Percentiles rank a stretch among this genome's conserved stretches.
These are phyloP conservation scores for Patiria miniata DNA, from an alignment of 35 echinoderm and acorn worm genomes.

Conservation along the genomic window DNA sequence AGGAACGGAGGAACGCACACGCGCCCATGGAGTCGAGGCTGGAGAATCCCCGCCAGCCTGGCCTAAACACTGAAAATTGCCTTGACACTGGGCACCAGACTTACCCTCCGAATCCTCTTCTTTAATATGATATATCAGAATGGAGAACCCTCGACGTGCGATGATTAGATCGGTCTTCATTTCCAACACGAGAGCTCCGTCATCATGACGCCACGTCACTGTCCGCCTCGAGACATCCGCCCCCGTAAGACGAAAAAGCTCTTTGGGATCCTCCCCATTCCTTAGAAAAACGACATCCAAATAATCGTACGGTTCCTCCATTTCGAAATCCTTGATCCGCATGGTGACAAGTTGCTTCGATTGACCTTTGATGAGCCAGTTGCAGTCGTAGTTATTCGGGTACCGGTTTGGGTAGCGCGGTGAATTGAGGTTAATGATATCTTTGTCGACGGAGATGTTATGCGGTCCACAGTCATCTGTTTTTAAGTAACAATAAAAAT, in stretches of 20 bases:
- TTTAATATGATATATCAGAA: too few species aligned
- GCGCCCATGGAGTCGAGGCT: too few species aligned
- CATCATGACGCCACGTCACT: neutral
- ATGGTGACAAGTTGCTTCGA: neutral
- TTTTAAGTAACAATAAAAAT: neutral
- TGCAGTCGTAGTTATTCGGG: neutral
- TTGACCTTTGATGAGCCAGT: neutral
- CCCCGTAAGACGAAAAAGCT: neutral
- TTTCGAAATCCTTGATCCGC: neutral
- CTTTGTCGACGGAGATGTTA: neutral
- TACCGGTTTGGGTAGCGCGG: neutral
- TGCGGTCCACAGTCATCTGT: neutral
- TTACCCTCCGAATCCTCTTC: neutral
- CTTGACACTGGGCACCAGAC: too few species aligned
- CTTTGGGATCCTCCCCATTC: neutral
- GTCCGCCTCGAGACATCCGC: neutral
- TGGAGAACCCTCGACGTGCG: neutral
- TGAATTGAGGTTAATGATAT: neutral
- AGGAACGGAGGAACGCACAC: too few species aligned
- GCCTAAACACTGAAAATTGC: neutral
- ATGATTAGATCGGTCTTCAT: neutral
- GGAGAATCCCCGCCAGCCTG: neutral
- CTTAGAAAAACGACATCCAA: neutral
- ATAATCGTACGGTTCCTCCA: neutral
- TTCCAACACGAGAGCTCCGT: neutral